Percentiles rank a stretch among this genome's conserved stretches.
phyloP scores from a whole-genome alignment of 2,888 invertebrate genomes.

The Drosophila gaucha region DNA sequence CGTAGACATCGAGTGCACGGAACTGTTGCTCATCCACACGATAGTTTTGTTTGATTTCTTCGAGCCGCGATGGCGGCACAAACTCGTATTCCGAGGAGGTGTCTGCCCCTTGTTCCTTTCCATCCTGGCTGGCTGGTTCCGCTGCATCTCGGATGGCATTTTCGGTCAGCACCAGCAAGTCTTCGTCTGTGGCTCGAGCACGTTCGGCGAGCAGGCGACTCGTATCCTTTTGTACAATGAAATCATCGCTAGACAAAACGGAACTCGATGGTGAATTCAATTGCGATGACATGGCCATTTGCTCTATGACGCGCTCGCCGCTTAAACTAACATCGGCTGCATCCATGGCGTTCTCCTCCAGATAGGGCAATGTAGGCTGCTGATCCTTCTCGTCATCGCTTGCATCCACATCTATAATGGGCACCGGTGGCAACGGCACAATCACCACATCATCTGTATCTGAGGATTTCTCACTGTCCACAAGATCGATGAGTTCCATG shows the following conservation, averaged over 20 bases:
- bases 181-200: constrained; percentile 79
- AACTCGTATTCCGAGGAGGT: constrained; percentile 64
- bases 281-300: not conserved
- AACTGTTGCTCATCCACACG: constrained; percentile 84
- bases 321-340: constrained; percentile 67
- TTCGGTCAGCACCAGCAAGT: constrained; percentile 74
- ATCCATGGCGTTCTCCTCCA: constrained; percentile 80
- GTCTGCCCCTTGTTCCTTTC: constrained; percentile 18
- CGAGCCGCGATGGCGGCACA: constrained; percentile 63
- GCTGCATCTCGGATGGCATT: constrained; percentile 60
- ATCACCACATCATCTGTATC: constrained; percentile 82
- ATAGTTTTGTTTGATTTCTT: constrained; percentile 66
- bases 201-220: constrained; percentile 70
- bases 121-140: constrained; percentile 10
- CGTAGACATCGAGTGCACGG: constrained; percentile 86
- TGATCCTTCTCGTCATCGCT: constrained; percentile 71
- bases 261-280: constrained; percentile 79
- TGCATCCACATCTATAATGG: constrained; percentile 77
- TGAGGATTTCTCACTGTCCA: constrained; percentile 60
- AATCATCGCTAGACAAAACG: constrained; percentile 83
- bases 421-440: constrained; percentile 78
- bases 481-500: constrained; percentile 64
- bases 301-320: not conserved
- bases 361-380: constrained; percentile 22
- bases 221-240: constrained; percentile 83